Base-by-base conservation (phyloP, 2,888 invertebrate species). In the Hololepta plana region DNA sequence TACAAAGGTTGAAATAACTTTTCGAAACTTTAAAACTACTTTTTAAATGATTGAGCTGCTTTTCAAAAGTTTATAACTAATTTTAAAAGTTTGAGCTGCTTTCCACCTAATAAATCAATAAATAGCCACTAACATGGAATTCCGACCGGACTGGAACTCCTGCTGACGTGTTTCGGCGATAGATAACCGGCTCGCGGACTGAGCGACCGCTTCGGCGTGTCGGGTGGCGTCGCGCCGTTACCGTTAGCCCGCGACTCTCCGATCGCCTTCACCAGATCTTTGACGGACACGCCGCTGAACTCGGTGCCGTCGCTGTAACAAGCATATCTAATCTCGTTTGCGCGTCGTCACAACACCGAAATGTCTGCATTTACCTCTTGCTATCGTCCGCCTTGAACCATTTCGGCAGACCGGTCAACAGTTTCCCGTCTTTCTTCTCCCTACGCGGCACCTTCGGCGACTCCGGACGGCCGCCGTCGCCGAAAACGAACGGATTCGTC, bases 231-330 rank as follows among this genome's bases (percentile, higher is more conserved):
- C 2, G 67, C 64, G 15, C 72, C 72, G 48, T 80, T 81, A 2
- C 79, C 81, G 54, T 81, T 82, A n/a, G 72, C 71, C 24, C 73
- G 60, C 31, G 70, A 68, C 46, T 77, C 77, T 1, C 74, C 74
- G 45, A 79, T 68, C 1, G 68, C 72, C 41, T 74, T 71, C 3
- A 77, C 75, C 27, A 77, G 51, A 36, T 77, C 77, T 34, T 74
- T 69, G 8, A 77, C 76, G 0, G 74, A 73, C 2, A 71, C 66
- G 1, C 69, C 69, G 10, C 62, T 60, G 29, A 68, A 54, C 42
- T 70, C 70, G 2, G 59, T 47, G 44, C 57, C 52, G 37, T 61
- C 62, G 28, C 55, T 58, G 35, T 23, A 33, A 30, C 29, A 23
- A 24, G n/a, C 14, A 20, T 20, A n/a, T n/a, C n/a, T n/a, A n/a